Percentiles rank a stretch among this genome's conserved stretches.
These are phyloP conservation scores for Drosophila lowei DNA, from an alignment of 1,140 invertebrate species.

Conservation along the genomic window DNA sequence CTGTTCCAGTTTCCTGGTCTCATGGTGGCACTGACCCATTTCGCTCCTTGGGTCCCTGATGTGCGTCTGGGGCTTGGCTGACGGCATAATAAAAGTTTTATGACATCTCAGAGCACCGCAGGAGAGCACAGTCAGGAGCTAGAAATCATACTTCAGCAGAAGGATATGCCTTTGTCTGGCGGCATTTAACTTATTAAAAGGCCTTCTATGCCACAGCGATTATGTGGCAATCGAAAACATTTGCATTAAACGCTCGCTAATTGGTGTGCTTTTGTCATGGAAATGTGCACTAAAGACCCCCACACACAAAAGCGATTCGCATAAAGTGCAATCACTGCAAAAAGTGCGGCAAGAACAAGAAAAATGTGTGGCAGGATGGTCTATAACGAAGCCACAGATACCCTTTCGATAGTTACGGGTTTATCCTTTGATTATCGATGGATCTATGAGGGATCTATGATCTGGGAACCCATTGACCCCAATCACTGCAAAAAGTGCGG, in stretches of 20 bases:
- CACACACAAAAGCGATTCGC: constrained; percentile 48
- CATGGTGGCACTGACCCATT: constrained; percentile 65
- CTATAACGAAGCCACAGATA: neutral
- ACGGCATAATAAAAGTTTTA: constrained; percentile 60
- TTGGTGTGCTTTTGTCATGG: constrained; percentile 75
- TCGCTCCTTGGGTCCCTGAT: constrained; percentile 45
- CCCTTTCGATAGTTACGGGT: neutral
- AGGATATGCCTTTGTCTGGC: constrained; percentile 25
- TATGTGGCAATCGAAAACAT: constrained; percentile 61
- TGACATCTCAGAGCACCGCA: constrained; percentile 21
- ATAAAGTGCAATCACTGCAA: constrained; percentile 65
- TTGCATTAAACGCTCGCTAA: constrained; percentile 74
- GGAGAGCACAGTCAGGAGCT: too few species aligned
- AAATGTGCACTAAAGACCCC: constrained; percentile 55
- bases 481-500: constrained; percentile 46
- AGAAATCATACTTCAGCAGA: constrained; percentile 10
- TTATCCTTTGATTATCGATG: too few species aligned
- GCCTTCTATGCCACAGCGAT: constrained; percentile 53
- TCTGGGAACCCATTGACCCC: too few species aligned
- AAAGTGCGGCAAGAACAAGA: constrained; percentile 18
- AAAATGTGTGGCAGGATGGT: constrained; percentile 1
- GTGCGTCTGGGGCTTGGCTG: constrained; percentile 27
- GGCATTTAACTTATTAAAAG: constrained; percentile 56
- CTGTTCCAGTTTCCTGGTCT: constrained; percentile 46
- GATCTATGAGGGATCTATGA: too few species aligned